phyloP scores from a whole-genome alignment of 1,140 invertebrate genomes.

The Antheraea pernyi region DNA sequence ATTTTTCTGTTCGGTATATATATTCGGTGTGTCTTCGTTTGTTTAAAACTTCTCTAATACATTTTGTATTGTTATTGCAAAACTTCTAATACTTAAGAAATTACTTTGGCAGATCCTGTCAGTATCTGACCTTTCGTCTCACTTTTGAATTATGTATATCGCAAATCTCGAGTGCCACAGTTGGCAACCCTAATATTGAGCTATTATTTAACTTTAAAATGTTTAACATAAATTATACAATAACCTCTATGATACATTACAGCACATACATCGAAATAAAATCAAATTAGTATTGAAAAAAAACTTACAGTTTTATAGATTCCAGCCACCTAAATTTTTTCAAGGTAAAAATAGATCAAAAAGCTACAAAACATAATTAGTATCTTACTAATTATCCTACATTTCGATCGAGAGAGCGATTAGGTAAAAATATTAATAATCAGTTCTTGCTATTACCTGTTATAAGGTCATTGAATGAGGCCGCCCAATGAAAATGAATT shows the following conservation, averaged over 20 bases:
- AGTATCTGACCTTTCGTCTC: too few relatives aligned
- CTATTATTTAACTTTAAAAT: background rate
- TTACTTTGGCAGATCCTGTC: too few relatives aligned
- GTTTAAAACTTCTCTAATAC: too few relatives aligned
- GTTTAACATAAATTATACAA: background rate
- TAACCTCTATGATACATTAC: background rate
- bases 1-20: too few relatives aligned
- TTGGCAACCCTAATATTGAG: background rate
- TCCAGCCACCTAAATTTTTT: background rate
- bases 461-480: background rate
- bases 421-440: background rate
- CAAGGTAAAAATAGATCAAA: background rate
- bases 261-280: background rate
- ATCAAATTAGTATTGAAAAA: background rate
- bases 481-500: background rate
- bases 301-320: background rate
- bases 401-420: too few relatives aligned
- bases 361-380: background rate
- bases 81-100: too few relatives aligned
- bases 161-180: background rate
- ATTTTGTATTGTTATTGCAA: too few relatives aligned
- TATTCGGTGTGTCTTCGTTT: too few relatives aligned
- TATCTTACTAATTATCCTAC: too few relatives aligned
- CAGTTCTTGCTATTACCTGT: background rate
- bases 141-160: too few relatives aligned